Percentiles rank a stretch among this genome's conserved stretches.
These are phyloP conservation scores for Arvicanthis niloticus DNA, from an alignment of 2,113 vertebrate genomes.

Conservation along the genomic window DNA sequence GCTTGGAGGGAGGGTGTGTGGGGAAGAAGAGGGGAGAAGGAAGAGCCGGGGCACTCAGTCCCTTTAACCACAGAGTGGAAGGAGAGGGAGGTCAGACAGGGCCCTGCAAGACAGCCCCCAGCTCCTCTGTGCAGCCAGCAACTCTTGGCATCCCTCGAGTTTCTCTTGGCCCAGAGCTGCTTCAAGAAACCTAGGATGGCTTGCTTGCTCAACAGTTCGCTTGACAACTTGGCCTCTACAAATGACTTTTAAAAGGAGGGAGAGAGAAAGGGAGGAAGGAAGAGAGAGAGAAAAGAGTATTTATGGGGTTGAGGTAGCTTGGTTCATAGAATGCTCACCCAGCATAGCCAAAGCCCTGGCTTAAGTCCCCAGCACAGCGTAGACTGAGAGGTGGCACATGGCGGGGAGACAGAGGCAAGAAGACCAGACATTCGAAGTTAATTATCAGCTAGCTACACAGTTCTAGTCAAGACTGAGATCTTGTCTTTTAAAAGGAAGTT, in stretches of 20 bases:
- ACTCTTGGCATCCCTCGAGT: constrained; percentile 79
- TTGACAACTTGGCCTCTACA: constrained; percentile 83
- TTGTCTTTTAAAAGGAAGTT: not conserved
- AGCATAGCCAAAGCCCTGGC: not conserved
- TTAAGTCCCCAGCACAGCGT: not conserved
- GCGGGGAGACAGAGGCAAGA: not conserved
- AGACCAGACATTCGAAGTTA: not conserved
- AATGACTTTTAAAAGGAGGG: constrained; percentile 50
- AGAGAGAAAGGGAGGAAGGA: not conserved
- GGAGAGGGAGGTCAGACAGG: constrained; percentile 54
- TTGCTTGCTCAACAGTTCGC: constrained; percentile 81
- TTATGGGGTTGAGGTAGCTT: not conserved
- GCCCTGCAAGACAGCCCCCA: constrained; percentile 6
- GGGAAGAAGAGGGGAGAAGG: not conserved
- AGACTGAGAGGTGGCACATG: not conserved
- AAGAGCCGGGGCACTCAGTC: not conserved
- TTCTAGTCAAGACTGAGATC: not conserved
- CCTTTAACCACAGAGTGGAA: constrained; percentile 46
- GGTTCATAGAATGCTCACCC: not conserved
- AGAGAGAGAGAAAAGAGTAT: not conserved
- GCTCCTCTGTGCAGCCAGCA: constrained; percentile 70
- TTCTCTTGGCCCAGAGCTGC: constrained; percentile 86
- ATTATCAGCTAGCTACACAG: not conserved
- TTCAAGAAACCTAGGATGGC: constrained; percentile 85
- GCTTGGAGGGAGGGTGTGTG: not conserved